Conservation (phyloP, 2,113 vertebrate genomes). For the Syngnathus typhle region DNA sequence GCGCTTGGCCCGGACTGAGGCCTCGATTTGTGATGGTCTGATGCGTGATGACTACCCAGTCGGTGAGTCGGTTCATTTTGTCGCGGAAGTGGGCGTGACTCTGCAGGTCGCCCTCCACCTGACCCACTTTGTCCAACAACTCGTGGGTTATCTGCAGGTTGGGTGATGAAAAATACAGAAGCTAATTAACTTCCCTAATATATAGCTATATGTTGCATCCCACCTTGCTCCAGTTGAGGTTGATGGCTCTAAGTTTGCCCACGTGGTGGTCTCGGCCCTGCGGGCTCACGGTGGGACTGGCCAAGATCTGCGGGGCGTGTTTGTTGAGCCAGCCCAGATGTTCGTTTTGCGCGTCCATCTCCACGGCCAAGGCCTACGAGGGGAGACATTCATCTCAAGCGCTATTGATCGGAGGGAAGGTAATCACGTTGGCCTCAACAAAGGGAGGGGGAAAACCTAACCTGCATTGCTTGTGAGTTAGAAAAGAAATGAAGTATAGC, state of each 20-base stretch:
- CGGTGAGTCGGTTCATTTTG: slow-evolving; percentile 60
- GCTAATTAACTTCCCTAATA: no score
- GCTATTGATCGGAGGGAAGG: not conserved
- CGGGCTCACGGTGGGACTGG: slow-evolving; percentile 70
- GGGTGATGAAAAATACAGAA: not conserved
- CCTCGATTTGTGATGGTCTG: slow-evolving; percentile 59
- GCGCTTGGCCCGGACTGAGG: slow-evolving; percentile 55
- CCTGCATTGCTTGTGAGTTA: not conserved
- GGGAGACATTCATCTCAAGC: slow-evolving; percentile 1
- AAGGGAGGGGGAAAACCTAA: not conserved
- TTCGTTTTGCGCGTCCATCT: slow-evolving; percentile 78
- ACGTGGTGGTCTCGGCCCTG: slow-evolving; percentile 78
- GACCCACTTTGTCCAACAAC: slow-evolving; percentile 73
- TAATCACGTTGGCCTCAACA: not conserved
- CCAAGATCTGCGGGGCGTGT: slow-evolving; percentile 76
- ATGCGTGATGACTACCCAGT: slow-evolving; percentile 66
- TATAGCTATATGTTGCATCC: not conserved
- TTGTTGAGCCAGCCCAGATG: slow-evolving; percentile 85
- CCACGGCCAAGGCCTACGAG: slow-evolving; percentile 73
- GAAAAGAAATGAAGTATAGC: not conserved
- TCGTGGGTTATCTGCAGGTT: slow-evolving; percentile 73
- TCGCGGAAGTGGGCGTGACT: slow-evolving; percentile 69
- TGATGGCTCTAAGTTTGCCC: slow-evolving; percentile 73
- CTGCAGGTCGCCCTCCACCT: slow-evolving; percentile 70
- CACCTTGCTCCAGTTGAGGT: slow-evolving; percentile 85